phyloP scores from a whole-genome alignment of 2,113 vertebrate species.

The Pseudorectes ferrugineus region DNA sequence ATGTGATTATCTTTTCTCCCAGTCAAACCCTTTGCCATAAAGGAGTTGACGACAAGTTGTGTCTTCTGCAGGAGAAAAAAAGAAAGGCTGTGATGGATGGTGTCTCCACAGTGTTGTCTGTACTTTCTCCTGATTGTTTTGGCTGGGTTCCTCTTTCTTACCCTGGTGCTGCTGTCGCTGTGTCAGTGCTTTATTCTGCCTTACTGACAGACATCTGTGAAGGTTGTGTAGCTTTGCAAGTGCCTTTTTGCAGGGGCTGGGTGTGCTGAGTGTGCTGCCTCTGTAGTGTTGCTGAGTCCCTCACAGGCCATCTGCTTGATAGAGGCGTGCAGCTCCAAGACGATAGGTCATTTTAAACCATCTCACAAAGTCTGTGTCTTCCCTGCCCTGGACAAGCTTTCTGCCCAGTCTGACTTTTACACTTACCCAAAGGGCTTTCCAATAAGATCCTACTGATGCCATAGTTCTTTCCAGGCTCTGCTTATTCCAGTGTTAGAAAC shows the following conservation, averaged over 20 bases:
- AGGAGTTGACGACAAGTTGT: background rate
- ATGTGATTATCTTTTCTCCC: background rate
- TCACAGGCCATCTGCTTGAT: background rate
- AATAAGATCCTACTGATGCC: fast-evolving
- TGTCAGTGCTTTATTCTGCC: background rate
- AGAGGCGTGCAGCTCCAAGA: background rate
- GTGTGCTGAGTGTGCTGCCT: background rate
- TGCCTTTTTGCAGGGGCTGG: background rate
- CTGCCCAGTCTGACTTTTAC: background rate
- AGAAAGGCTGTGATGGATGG: background rate
- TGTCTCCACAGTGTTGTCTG: background rate
- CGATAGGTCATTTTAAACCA: fast-evolving
- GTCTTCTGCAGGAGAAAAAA: background rate
- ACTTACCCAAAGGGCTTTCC: background rate
- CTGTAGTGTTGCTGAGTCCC: background rate
- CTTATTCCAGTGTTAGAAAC: background rate
- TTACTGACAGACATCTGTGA: background rate
- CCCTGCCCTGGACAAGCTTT: background rate
- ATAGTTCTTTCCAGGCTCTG: background rate
- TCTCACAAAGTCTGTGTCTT: background rate
- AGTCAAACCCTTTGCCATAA: background rate
- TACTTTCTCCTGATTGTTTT: background rate
- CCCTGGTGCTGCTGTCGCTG: background rate
- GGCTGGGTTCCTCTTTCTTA: background rate
- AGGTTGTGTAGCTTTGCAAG: background rate